Evolutionary conservation across 1,140 invertebrate species (phyloP).

Genomic region (Aphis gossypii): DNA sequence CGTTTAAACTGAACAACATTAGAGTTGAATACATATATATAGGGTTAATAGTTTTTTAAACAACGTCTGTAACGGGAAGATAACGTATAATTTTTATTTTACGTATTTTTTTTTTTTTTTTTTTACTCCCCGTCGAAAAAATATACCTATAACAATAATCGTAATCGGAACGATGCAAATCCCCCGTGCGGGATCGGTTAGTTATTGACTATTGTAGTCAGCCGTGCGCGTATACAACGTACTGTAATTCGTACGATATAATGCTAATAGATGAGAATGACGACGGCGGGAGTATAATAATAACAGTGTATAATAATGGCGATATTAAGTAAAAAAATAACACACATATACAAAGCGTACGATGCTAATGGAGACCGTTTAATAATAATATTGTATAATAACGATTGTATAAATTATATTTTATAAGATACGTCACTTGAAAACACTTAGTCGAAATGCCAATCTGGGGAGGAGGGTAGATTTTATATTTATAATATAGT

Average conservation of each 20-base stretch:
- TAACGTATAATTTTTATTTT: conserved; percentile 48
- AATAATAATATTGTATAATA: conserved; percentile 10
- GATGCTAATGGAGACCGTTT: conserved; percentile 31
- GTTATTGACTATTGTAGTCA: neutral
- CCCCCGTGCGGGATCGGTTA: conserved; percentile 19
- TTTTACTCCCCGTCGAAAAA: neutral
- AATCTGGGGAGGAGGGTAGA: neutral
- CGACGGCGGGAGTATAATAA: neutral
- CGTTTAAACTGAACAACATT: conserved; percentile 34
- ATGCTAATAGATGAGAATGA: conserved; percentile 45
- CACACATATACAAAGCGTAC: neutral
- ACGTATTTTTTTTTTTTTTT: neutral
- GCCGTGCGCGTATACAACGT: neutral
- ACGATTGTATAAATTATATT: neutral
- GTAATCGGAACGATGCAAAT: conserved; percentile 49
- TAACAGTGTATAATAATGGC: neutral
- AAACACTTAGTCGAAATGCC: conserved; percentile 8
- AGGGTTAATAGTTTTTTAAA: conserved; percentile 49
- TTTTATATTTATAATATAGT: neutral
- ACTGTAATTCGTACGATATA: conserved; percentile 14
- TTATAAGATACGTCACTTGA: conserved; percentile 18
- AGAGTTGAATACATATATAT: neutral
- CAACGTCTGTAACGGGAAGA: conserved; percentile 37
- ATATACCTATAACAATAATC: conserved; percentile 52
- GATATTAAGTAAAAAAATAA: neutral